phyloP scores from a whole-genome alignment of 2,888 invertebrate species.

The Cylloceria caligata region DNA sequence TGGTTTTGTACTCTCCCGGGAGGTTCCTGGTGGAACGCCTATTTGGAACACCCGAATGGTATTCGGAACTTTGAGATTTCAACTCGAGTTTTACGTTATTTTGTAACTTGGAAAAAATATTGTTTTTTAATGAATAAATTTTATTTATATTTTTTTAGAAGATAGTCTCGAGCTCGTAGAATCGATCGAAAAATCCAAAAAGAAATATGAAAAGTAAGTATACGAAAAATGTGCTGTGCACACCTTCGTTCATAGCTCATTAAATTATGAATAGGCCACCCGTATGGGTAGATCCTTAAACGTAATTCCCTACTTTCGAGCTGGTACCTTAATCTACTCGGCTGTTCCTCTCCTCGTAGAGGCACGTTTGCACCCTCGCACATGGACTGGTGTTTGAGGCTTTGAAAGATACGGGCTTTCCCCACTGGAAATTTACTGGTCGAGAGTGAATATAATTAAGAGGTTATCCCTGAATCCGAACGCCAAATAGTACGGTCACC shows the following conservation, averaged over 20 bases:
- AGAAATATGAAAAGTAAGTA: not conserved
- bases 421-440: not conserved
- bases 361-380: conserved; percentile 12
- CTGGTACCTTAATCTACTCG: conserved; percentile 19
- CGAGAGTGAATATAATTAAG: not conserved
- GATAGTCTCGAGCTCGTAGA: not conserved
- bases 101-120: no score
- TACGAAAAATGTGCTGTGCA: not conserved
- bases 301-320: not conserved
- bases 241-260: not conserved
- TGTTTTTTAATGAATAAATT: not conserved
- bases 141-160: not conserved
- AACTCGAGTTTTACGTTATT: no score
- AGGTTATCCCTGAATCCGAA: not conserved
- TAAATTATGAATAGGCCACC: not conserved
- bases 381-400: not conserved
- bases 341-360: not conserved
- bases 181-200: not conserved
- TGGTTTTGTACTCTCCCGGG: no score
- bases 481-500: not conserved
- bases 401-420: not conserved
- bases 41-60: no score
- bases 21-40: no score
- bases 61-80: no score
- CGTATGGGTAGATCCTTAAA: not conserved